Conservation (phyloP, 2,797 vertebrate species). For the Myoxocephalus aenaeus region DNA sequence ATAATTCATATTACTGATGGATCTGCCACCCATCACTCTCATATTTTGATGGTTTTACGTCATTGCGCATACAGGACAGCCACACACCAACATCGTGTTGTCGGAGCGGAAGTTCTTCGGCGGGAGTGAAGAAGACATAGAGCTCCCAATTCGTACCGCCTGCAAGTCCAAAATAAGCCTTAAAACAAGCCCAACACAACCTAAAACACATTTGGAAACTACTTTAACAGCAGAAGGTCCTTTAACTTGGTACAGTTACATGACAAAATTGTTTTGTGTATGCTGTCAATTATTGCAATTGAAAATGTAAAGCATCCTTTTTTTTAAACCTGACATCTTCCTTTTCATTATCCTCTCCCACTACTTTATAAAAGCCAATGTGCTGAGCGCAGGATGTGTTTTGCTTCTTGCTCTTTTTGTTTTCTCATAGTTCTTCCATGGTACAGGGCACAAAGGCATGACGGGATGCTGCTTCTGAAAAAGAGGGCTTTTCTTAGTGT, state of each 20-base stretch:
- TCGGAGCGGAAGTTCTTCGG: not conserved
- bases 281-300: not conserved
- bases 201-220: not conserved
- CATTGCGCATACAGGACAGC: not conserved
- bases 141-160: not conserved
- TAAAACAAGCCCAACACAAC: not conserved
- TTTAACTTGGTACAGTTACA: not conserved
- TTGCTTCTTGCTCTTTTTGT: not conserved
- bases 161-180: not conserved
- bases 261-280: too few species aligned
- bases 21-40: not conserved
- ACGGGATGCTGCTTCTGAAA: not conserved
- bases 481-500: too few species aligned
- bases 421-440: not conserved
- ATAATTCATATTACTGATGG: not conserved
- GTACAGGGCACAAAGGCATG: not conserved
- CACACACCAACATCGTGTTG: not conserved
- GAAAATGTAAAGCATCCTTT: not conserved
- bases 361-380: not conserved
- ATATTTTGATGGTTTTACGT: too few species aligned
- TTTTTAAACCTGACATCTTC: not conserved
- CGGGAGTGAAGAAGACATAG: not conserved
- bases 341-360: not conserved
- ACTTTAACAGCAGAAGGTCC: not conserved
- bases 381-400: not conserved